Evolutionary conservation across 2,797 vertebrate species (phyloP).

Genomic region (Tapirus indicus): DNA sequence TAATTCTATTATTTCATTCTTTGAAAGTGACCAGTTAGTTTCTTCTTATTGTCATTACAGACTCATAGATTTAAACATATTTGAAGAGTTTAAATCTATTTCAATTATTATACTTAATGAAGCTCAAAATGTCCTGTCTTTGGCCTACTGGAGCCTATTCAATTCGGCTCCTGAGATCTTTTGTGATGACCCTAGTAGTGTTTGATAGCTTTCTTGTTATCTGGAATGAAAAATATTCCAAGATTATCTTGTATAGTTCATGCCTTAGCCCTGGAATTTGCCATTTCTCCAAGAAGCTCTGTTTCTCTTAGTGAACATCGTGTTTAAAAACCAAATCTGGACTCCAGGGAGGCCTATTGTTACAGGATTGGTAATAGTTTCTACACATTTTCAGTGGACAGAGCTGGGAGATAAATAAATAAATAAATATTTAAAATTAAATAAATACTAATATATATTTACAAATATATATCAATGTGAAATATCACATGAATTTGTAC

Average conservation of each 20-base stretch:
- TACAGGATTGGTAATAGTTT: not conserved
- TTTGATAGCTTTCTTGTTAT: not conserved
- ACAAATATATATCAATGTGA: not conserved
- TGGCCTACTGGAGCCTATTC: not conserved
- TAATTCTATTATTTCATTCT: slow-evolving; percentile 5
- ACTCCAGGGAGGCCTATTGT: not conserved
- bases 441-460: not conserved
- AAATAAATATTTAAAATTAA: not conserved
- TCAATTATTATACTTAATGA: slow-evolving; percentile 7
- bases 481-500: not conserved
- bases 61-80: not conserved
- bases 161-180: not conserved
- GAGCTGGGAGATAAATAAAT: not conserved
- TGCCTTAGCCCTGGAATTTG: not conserved
- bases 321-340: not conserved
- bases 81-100: slow-evolving; percentile 29
- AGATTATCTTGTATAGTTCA: not conserved
- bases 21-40: not conserved
- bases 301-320: not conserved
- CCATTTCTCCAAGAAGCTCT: not conserved
- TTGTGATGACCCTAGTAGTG: not conserved
- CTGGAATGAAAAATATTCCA: not conserved
- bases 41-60: not conserved
- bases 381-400: not conserved
- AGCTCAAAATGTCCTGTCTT: not conserved